Evolutionary conservation across 2,888 invertebrate species (phyloP), one percentile per base, ranked within the genome.

Genomic region (Eledona agricola): DNA sequence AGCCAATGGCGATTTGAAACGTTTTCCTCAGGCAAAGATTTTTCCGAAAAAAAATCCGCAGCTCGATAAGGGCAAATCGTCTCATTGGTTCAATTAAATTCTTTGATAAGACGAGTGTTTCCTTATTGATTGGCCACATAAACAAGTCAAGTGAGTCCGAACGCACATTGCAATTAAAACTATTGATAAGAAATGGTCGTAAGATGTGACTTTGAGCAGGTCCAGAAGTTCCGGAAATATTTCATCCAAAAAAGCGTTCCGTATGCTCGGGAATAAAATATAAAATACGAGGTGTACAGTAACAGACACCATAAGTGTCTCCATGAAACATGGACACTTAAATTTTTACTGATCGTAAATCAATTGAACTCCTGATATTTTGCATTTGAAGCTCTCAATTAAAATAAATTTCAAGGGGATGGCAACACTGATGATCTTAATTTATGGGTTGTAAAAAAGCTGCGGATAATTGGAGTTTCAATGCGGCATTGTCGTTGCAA

Each of bases 221-320:
- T n/a, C n/a, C n/a, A n/a, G n/a, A n/a, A n/a, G n/a, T n/a, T 20
- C 19, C 35, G 35, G 22, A 35, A 35, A 35, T 20, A 20, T 12
- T 35, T 19, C 11, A 35, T 20, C 20, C 35, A 15, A 35, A 35
- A 35, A 35, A 35, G 19, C 20, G 16, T 20, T 6, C 15, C 9
- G 22, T 37, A 23, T 23, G 4, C n/a, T 13, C 2, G 16, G 10
- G 12, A 34, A 53, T 47, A 53, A 53, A 47, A 46, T 15, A 31
- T 53, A 53, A 53, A 53, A 45, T 53, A 53, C 47, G 53, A 53
- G 53, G 53, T 53, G 53, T 53, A 53, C 53, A 47, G 42, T 53
- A 53, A 53, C 46, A 42, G 53, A 53, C 53, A 53, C 31, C 26
- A 53, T 53, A 53, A 53, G 53, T 53, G 53, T 47, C 53, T 53